phyloP scores from a whole-genome alignment of 2,888 invertebrate species.

The Drosophila percnosoma region DNA sequence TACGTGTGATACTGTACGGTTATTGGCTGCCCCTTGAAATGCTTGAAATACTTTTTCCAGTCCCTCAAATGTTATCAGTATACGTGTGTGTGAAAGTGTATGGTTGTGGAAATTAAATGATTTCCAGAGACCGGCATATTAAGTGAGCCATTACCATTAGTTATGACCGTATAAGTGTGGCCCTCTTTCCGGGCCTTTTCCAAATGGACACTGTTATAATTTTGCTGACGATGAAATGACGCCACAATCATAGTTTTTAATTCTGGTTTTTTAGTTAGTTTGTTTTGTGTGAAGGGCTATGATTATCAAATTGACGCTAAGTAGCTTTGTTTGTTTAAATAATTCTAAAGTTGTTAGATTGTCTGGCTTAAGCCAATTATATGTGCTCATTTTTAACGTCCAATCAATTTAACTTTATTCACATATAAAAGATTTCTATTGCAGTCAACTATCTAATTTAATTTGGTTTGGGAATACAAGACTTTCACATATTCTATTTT shows the following conservation, averaged over 20 bases:
- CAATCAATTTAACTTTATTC: not conserved
- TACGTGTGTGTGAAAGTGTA: conserved; percentile 17
- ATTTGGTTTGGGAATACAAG: not conserved
- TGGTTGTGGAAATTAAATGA: conserved; percentile 52
- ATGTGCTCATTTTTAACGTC: not conserved
- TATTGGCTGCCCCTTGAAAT: conserved; percentile 38
- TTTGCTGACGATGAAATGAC: conserved; percentile 52
- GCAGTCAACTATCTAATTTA: not conserved
- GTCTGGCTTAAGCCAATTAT: not conserved
- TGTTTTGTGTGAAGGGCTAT: not conserved
- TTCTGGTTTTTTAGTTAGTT: conserved; percentile 2
- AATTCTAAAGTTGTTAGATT: not conserved
- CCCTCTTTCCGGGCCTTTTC: conserved; percentile 27
- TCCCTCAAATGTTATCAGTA: conserved; percentile 30
- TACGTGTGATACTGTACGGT: not conserved
- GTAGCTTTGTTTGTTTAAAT: not conserved
- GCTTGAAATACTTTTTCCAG: conserved; percentile 41
- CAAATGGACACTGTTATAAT: conserved; percentile 12
- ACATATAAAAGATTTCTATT: not conserved
- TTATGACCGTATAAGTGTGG: conserved; percentile 47
- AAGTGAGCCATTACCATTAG: conserved; percentile 68
- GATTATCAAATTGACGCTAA: not conserved
- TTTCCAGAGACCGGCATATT: conserved; percentile 50
- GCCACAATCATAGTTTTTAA: conserved; percentile 16
- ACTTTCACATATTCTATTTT: not conserved